Base-by-base conservation (phyloP, 2,113 vertebrate species). In the Rhagologus leucostigma region DNA sequence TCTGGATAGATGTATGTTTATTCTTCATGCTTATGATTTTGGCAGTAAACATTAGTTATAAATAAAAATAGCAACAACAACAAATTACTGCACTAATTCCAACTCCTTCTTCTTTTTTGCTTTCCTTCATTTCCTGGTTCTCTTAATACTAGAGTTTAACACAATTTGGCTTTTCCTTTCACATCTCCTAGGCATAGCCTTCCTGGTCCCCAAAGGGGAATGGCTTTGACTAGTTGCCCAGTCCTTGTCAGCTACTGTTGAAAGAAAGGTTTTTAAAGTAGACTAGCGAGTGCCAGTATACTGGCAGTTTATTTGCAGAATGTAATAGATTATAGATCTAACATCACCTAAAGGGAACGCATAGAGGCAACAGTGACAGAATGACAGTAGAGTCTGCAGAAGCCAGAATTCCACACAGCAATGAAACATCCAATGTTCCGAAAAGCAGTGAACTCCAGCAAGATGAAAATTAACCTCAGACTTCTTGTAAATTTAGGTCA, bases 301-400 rank as follows among this genome's bases (percentile, higher is more conserved):
- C 60, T 89, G 90, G 78, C 82, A 91, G 49, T 85, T 30, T 90
- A 93, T 96, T 80, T 93, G 85, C 79, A 92, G 71, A 88, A 70
- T 0, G 2, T 80, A 93, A 93, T 47, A 93, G 94, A 57, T 77
- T 93, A 88, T 77, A 93, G 94, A 90, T 88, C 90, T 74, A 62
- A 35, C 59, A 95, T 88, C 88, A 94, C 39, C 71, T 69, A 92
- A 92, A 93, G 46, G 85, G 60, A 84, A 56, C 0, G 2, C 64
- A 87, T 8, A 81, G 73, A 75, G 94, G 59, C 81, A 84, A 59
- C 63, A 89, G 52, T 65, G 82, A 88, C 79, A 92, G 83, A 42
- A 94, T 76, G 88, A 86, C 86, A 88, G 82, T 27, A 62, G 55
- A 62, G 30, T 50, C 74, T 92, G 32, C 33, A 42, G 76, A 90